Percentiles rank a stretch among this genome's conserved stretches.
These are phyloP conservation scores for Paralichthys olivaceus DNA, from an alignment of 2,113 vertebrate species.

Conservation along the genomic window DNA sequence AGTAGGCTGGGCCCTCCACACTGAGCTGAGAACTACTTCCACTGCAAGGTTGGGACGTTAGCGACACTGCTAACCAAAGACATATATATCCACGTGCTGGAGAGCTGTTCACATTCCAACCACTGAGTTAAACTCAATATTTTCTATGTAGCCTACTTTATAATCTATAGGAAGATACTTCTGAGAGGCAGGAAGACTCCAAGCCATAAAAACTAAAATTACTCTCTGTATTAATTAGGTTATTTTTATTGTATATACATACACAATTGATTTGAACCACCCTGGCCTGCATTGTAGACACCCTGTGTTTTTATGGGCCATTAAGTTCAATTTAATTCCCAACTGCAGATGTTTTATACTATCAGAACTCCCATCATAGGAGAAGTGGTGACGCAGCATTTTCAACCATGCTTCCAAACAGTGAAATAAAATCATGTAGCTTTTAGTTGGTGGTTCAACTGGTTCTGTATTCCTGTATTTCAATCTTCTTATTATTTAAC, in stretches of 20 bases:
- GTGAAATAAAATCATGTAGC: not conserved
- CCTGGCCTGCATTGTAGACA: constrained; percentile 22
- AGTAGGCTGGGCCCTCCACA: constrained; percentile 25
- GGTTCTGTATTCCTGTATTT: not conserved
- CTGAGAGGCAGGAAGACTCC: not conserved
- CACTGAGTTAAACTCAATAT: not conserved
- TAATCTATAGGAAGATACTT: constrained; percentile 1
- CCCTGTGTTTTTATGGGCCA: constrained; percentile 30
- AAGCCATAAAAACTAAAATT: constrained; percentile 7
- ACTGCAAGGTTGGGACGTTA: constrained; percentile 30
- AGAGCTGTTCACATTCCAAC: constrained; percentile 8
- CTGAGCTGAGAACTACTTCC: constrained; percentile 36
- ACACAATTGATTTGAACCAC: not conserved
- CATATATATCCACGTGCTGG: not conserved
- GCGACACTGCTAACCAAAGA: constrained; percentile 11
- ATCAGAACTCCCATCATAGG: not conserved
- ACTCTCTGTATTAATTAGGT: constrained; percentile 12
- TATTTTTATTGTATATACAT: constrained; percentile 12
- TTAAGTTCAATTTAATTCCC: not conserved
- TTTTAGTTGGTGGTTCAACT: not conserved
- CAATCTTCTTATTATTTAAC: not conserved
- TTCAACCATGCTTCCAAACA: not conserved
- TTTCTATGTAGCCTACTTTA: not conserved
- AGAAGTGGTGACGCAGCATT: constrained; percentile 6
- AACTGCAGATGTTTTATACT: not conserved